phyloP scores from a whole-genome alignment of 2,888 invertebrate species.

The Clitarchus hookeri region DNA sequence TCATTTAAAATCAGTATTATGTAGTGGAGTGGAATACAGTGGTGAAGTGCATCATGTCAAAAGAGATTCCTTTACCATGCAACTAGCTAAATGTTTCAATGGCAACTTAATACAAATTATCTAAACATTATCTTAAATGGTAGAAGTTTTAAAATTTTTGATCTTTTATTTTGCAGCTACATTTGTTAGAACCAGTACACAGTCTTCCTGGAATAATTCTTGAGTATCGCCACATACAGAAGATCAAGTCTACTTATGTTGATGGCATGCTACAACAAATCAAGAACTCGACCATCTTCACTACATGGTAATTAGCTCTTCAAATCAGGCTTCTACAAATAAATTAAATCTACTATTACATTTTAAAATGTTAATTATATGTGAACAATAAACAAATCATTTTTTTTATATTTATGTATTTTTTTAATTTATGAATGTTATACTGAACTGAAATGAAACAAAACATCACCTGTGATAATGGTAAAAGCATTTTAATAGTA shows the following conservation, averaged over 20 bases:
- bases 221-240: constrained; percentile 58
- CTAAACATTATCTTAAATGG: not conserved
- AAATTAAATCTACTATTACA: not conserved
- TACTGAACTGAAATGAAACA: not conserved
- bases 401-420: not conserved
- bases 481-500: no score
- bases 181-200: constrained; percentile 53
- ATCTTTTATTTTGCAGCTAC: constrained; percentile 50
- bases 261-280: constrained; percentile 56
- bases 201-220: constrained; percentile 57
- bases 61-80: no score
- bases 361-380: not conserved
- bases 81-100: no score
- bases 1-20: no score
- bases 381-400: not conserved
- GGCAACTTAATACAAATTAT: no score
- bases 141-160: not conserved
- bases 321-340: not conserved
- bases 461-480: no score
- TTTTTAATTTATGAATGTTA: not conserved
- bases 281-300: constrained; percentile 52
- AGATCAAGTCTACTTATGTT: constrained; percentile 58
- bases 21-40: no score
- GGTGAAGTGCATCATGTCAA: no score
- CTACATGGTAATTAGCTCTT: constrained; percentile 53